Evolutionary conservation across 2,113 vertebrate species (phyloP).

Genomic region (Opisthocomus hoazin): DNA sequence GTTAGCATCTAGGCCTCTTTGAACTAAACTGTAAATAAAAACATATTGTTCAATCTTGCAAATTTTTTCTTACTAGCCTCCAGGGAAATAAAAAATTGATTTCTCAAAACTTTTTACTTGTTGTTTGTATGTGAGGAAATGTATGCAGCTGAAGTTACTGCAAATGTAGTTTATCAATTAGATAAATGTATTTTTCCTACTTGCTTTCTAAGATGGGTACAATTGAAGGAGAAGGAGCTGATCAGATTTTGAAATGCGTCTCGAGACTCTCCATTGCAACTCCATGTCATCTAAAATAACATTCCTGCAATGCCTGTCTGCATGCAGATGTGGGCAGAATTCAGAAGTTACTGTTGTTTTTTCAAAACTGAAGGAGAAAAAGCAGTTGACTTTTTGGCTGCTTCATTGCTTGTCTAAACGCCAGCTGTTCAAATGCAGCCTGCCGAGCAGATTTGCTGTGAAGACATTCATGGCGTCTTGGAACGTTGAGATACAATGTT

Average conservation of each 20-base stretch:
- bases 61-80: not conserved
- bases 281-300: not conserved
- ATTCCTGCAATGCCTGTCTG: not conserved
- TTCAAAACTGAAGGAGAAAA: not conserved
- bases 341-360: not conserved
- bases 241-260: not conserved
- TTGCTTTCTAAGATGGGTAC: not conserved
- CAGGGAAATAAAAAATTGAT: not conserved
- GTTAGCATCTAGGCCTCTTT: not conserved
- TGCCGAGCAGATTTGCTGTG: not conserved
- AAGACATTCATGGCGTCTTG: not conserved
- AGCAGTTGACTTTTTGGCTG: not conserved
- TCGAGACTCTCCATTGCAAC: not conserved
- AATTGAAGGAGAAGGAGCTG: not conserved
- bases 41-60: not conserved
- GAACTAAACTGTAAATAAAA: not conserved
- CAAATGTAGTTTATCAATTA: not conserved
- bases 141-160: not conserved
- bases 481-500: not conserved
- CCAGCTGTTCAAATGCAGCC: not conserved
- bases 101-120: not conserved
- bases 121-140: not conserved
- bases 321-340: not conserved
- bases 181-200: not conserved
- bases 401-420: not conserved